Conservation (phyloP, 1,140 invertebrate species). For the honey bee (Apis mellifera) region DNA sequence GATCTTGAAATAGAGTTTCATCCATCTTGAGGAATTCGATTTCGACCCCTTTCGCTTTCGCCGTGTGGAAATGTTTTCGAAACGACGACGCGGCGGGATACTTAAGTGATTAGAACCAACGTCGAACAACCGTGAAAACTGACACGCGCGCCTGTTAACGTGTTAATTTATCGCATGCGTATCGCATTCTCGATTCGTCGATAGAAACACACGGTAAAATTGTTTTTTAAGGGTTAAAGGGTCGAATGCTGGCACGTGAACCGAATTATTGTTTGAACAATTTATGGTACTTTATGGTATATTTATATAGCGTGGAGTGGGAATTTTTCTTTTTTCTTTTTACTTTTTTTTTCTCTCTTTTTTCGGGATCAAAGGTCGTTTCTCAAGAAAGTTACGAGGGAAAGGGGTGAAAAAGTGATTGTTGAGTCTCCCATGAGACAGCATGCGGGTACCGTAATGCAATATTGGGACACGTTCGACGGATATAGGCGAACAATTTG, state of each 20-base stretch:
- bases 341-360: neutral
- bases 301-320: neutral
- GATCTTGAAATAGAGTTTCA: slow-evolving; percentile 47
- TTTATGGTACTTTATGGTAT: neutral
- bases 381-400: neutral
- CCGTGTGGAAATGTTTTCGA: slow-evolving; percentile 9
- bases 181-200: slow-evolving; percentile 13
- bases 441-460: slow-evolving; percentile 72
- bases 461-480: slow-evolving; percentile 66
- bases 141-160: slow-evolving; percentile 39
- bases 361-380: neutral
- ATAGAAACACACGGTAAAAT: neutral
- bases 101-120: slow-evolving; percentile 33
- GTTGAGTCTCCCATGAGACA: slow-evolving; percentile 8
- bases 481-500: slow-evolving; percentile 72
- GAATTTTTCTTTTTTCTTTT: neutral
- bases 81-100: slow-evolving; percentile 7
- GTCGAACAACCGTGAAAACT: slow-evolving; percentile 33
- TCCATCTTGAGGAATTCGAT: slow-evolving; percentile 18
- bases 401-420: slow-evolving; percentile 11
- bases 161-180: slow-evolving; percentile 37
- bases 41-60: slow-evolving; percentile 47
- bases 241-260: neutral
- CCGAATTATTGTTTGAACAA: neutral
- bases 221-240: neutral